Conservation (phyloP, 2,888 invertebrate genomes). For the Diarsia mendica region DNA sequence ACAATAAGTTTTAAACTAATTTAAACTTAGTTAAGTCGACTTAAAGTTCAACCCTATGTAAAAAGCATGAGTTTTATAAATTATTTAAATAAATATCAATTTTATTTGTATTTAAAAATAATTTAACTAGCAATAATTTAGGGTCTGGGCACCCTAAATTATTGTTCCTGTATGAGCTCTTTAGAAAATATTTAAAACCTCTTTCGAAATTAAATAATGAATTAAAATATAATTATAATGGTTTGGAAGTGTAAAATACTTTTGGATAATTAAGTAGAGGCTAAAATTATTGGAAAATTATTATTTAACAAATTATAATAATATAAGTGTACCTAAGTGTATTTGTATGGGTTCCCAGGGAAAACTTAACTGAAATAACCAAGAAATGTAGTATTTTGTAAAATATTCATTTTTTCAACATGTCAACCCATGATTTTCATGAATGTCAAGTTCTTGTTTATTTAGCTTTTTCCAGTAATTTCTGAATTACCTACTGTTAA, state of each 20-base stretch:
- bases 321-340: slow-evolving; percentile 26
- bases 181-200: not conserved
- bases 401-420: not conserved
- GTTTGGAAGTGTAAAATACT: slow-evolving; percentile 53
- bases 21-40: slow-evolving; percentile 50
- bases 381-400: slow-evolving; percentile 16
- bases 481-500: no score
- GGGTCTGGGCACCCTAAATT: slow-evolving; percentile 28
- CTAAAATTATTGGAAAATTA: slow-evolving; percentile 61
- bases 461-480: not conserved
- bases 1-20: slow-evolving; percentile 42
- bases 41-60: slow-evolving; percentile 62
- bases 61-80: slow-evolving; percentile 64
- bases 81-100: slow-evolving; percentile 64
- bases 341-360: slow-evolving; percentile 52
- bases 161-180: slow-evolving; percentile 58
- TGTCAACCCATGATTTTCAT: not conserved
- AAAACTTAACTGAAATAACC: slow-evolving; percentile 33
- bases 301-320: slow-evolving; percentile 43
- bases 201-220: slow-evolving; percentile 20
- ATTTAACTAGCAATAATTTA: slow-evolving; percentile 47
- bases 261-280: slow-evolving; percentile 64
- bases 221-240: slow-evolving; percentile 16
- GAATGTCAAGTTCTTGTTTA: not conserved
- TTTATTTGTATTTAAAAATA: slow-evolving; percentile 71